These are phyloP conservation scores for Stylophora pistillata DNA, from an alignment of 64 coral and sea anemone species.

Conservation along the genomic window DNA sequence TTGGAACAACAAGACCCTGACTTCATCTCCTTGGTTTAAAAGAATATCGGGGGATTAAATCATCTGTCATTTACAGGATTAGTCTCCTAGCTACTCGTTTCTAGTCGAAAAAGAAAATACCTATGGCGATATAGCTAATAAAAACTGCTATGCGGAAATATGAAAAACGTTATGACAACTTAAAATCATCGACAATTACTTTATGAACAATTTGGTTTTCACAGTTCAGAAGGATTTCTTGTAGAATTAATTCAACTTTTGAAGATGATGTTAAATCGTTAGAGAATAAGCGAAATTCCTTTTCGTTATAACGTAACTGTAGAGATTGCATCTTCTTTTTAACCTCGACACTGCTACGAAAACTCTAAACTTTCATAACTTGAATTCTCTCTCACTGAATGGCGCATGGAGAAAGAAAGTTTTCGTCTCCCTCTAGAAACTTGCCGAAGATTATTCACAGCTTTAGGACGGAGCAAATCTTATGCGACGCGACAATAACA, in stretches of 20 bases:
- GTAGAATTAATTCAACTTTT: not conserved
- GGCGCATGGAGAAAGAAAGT: not conserved
- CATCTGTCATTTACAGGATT: not conserved
- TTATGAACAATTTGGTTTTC: not conserved
- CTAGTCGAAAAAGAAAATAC: not conserved
- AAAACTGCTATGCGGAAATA: not conserved
- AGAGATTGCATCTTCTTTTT: not conserved
- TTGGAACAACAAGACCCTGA: not conserved
- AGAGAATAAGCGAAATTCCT: not conserved
- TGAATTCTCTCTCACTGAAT: not conserved
- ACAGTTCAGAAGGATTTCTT: not conserved
- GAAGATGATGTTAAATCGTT: not conserved
- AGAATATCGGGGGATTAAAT: not conserved
- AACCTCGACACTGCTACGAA: not conserved
- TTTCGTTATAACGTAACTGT: not conserved
- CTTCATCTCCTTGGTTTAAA: not conserved
- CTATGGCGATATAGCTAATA: not conserved
- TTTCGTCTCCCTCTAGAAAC: not conserved
- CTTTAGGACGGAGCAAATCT: constrained; percentile 1
- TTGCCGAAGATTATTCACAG: constrained; percentile 22
- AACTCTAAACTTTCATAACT: not conserved
- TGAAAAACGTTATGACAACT: not conserved
- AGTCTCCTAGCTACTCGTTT: not conserved
- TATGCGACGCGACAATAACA: constrained; percentile 9
- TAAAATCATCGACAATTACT: not conserved